A percentile compares a stretch with the other conserved stretches of the same genome.
Conservation (phyloP, 37 sponge, comb jelly and placozoan genomes). For the Diacarnus erythraeanus region DNA sequence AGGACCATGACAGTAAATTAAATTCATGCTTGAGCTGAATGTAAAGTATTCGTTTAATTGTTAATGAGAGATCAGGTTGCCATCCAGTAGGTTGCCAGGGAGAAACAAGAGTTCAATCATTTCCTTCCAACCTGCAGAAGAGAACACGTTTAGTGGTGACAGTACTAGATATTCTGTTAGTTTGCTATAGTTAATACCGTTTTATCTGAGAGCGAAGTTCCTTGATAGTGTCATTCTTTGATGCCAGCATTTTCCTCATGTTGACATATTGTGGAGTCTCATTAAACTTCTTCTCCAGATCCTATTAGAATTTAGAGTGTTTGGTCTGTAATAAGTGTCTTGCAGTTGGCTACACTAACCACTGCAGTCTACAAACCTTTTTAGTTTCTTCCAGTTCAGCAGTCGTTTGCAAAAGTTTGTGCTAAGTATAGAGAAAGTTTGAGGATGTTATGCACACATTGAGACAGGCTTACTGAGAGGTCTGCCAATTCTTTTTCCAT, state of each 20-base stretch:
- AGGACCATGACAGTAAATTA: too few relatives aligned
- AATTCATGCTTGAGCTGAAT: too few relatives aligned
- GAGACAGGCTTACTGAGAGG: slow-evolving; percentile 15
- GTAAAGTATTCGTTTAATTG: too few relatives aligned
- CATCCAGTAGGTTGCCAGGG: too few relatives aligned
- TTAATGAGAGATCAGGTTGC: neutral
- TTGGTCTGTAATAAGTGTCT: too few relatives aligned
- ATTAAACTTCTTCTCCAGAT: slow-evolving; percentile 86
- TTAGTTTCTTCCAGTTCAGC: slow-evolving; percentile 76
- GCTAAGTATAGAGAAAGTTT: neutral
- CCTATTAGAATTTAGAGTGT: too few relatives aligned
- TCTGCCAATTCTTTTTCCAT: slow-evolving; percentile 20
- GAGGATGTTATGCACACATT: too few relatives aligned
- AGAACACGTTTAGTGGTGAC: neutral
- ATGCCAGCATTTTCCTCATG: slow-evolving; percentile 83
- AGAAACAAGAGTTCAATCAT: neutral
- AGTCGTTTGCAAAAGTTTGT: slow-evolving; percentile 68
- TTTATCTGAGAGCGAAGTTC: slow-evolving; percentile 74
- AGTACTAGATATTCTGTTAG: neutral
- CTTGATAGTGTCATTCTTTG: slow-evolving; percentile 87
- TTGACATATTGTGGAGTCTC: slow-evolving; percentile 88
- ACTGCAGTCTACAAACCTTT: slow-evolving; percentile 20
- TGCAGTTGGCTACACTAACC: neutral
- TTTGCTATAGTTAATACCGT: neutral
- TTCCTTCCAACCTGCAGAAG: neutral